Evolutionary conservation across 1,140 invertebrate species (phyloP).

Genomic region (Aricia agestis): DNA sequence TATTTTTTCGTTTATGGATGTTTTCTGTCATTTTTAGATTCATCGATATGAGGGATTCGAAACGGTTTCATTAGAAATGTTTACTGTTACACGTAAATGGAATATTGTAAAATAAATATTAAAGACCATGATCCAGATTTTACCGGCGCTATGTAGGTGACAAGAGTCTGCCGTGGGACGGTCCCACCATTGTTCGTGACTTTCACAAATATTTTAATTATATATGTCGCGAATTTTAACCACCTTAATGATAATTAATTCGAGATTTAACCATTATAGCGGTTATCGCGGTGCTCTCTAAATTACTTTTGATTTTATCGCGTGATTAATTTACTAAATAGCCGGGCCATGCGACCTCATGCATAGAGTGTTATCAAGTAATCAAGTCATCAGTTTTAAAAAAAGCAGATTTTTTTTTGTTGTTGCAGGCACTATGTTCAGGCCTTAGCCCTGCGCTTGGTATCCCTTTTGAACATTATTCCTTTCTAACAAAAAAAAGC

Average conservation of each 20-base stretch:
- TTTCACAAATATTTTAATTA: conserved; percentile 63
- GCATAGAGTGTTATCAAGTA: neutral
- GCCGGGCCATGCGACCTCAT: neutral
- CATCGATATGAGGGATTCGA: neutral
- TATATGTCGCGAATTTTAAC: conserved; percentile 55
- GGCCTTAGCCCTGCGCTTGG: too few relatives aligned
- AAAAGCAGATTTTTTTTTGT: too few relatives aligned
- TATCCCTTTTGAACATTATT: too few relatives aligned
- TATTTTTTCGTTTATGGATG: too few relatives aligned
- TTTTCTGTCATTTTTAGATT: too few relatives aligned
- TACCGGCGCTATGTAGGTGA: conserved; percentile 43
- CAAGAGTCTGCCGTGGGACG: conserved; percentile 44
- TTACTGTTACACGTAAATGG: conserved; percentile 7
- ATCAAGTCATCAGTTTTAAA: too few relatives aligned
- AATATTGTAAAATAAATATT: conserved; percentile 16
- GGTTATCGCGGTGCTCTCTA: conserved; percentile 9
- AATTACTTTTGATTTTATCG: conserved; percentile 4
- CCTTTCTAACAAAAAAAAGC: too few relatives aligned
- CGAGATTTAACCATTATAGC: conserved; percentile 8
- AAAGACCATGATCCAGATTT: conserved; percentile 48
- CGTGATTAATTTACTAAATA: neutral
- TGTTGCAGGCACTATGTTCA: too few relatives aligned
- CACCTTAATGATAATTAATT: conserved; percentile 14
- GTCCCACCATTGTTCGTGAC: conserved; percentile 47
- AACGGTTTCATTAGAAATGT: neutral